Conservation (phyloP, 2,888 invertebrate genomes). For the Toxonevra muliebris region DNA sequence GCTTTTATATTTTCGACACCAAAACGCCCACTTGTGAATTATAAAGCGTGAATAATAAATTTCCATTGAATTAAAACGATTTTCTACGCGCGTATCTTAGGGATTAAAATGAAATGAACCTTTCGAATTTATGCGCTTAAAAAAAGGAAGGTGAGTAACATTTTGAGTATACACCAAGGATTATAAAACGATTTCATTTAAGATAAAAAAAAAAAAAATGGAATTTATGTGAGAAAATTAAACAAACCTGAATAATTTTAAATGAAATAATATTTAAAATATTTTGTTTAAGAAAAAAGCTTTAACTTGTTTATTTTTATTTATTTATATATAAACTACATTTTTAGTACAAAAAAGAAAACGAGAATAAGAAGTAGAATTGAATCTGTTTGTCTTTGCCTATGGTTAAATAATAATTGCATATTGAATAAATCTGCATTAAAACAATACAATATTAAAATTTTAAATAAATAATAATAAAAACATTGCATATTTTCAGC, state of each 20-base stretch:
- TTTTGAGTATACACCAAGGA: no score
- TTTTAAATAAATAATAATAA: background rate
- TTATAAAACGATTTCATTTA: no score
- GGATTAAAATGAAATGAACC: no score
- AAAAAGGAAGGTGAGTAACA: no score
- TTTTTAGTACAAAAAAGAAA: background rate
- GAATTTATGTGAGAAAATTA: constrained; percentile 17
- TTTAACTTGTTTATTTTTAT: background rate
- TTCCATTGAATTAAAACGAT: no score
- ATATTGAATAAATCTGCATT: background rate
- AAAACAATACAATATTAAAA: background rate
- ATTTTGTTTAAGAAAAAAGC: constrained; percentile 2
- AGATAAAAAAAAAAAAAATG: background rate
- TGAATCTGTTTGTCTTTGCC: background rate
- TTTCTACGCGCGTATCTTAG: no score
- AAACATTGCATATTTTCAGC: background rate
- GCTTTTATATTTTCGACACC: no score
- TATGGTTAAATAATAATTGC: background rate
- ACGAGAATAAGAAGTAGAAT: background rate
- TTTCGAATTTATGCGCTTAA: no score
- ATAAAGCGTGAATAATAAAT: no score
- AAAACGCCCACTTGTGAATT: no score
- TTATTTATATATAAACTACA: background rate
- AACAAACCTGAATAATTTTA: background rate
- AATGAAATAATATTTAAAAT: constrained; percentile 7